Evolutionary conservation across 2,888 invertebrate genomes (phyloP), one percentile per base, ranked within the genome.

Genomic region (Drosophila pegasa): DNA sequence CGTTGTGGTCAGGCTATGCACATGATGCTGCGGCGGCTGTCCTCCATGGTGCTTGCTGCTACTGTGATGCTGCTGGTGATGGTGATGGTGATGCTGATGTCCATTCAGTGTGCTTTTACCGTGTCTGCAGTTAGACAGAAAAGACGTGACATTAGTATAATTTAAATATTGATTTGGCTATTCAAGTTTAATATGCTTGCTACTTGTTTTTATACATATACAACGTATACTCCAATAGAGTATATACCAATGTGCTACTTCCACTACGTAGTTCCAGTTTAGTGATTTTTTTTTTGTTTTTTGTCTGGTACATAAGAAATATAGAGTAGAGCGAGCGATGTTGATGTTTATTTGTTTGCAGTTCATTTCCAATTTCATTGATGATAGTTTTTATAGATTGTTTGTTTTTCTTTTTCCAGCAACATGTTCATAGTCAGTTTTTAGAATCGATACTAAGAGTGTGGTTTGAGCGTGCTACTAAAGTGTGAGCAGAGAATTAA

Each of bases 401-500:
- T 47, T 16, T 55, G 59, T 61, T 63, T 61, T 52, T 68, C 65
- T 61, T 66, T 67, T 68, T 68, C 50, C 87, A 78, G 90, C 91
- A 83, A 87, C 90, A 90, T 90, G 90, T 90, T 90, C 91, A 90
- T 89, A 90, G 90, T 84, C 90, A 88, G 89, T 81, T 74, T 79
- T 74, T 63, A 86, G 75, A 82, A 67, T 73, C 60, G 61, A 77
- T 68, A 88, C 69, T 69, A 57, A 48, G 41, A 59, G 60, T 56
- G 60, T 65, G 61, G 66, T 74, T 74, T 66, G 45, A 72, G 64
- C 71, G 71, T 63, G 62, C 69, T 68, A 79, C 66, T 45, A 51
- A 20, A 55, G 59, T 62, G 65, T 79, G 59, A 55, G 45, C 54
- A 27, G 47, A 76, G 22, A 12, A 48, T 50, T 61, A 71, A 27